These are phyloP conservation scores for Leptopilina drosophilae DNA, from an alignment of 2,888 invertebrate species.

Conservation along the genomic window DNA sequence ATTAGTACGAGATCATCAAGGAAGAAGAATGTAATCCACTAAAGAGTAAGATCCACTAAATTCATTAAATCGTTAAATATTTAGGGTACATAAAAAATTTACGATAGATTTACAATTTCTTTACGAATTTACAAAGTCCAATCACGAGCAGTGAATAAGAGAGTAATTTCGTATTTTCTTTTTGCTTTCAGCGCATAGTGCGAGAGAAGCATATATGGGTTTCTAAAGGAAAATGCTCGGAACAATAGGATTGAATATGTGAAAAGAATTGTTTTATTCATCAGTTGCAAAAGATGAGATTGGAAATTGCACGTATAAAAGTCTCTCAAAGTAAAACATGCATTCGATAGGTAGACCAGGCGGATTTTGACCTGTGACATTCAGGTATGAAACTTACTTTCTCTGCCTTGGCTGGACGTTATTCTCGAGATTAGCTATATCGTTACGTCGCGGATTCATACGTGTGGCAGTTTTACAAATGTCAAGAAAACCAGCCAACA, in stretches of 20 bases:
- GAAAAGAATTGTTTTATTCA: not conserved
- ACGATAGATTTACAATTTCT: too few relatives aligned
- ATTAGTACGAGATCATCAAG: too few relatives aligned
- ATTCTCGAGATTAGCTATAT: constrained; percentile 55
- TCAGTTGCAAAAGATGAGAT: not conserved
- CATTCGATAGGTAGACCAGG: constrained; percentile 52
- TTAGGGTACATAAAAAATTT: too few relatives aligned
- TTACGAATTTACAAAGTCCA: too few relatives aligned
- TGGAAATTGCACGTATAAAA: constrained; percentile 23
- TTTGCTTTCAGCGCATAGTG: too few relatives aligned
- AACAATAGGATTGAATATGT: not conserved
- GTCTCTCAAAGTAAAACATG: constrained; percentile 14
- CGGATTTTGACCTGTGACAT: constrained; percentile 73
- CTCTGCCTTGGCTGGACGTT: constrained; percentile 66
- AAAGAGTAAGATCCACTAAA: too few relatives aligned
- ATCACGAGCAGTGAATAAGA: not conserved
- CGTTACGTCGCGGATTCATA: constrained; percentile 57
- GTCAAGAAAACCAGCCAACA: constrained; percentile 60
- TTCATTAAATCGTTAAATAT: too few relatives aligned
- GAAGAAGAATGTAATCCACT: too few relatives aligned
- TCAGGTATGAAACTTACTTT: constrained; percentile 72
- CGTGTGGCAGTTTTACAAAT: constrained; percentile 62
- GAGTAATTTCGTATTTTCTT: not conserved
- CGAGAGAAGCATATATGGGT: too few relatives aligned
- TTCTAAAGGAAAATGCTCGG: too few relatives aligned